Percentiles rank a stretch among this genome's conserved stretches.
Evolutionary conservation across 1,140 invertebrate genomes (phyloP).

Genomic region (Monomorium pharaonis): DNA sequence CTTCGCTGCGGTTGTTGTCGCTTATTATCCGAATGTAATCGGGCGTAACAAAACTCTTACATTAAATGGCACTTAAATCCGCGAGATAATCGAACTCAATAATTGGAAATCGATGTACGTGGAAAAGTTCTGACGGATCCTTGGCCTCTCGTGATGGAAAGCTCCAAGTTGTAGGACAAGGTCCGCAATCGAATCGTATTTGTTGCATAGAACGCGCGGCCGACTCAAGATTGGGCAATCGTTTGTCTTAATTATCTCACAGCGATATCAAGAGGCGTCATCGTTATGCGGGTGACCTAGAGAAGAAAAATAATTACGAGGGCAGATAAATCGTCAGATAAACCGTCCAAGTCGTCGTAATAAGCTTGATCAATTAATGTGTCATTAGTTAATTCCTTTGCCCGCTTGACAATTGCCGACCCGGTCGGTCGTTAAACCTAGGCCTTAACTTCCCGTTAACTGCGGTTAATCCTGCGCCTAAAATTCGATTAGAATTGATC

Average conservation of each 20-base stretch:
- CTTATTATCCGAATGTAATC: not conserved
- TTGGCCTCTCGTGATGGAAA: not conserved
- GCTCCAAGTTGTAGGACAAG: not conserved
- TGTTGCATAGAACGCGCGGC: not conserved
- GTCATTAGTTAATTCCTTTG: not conserved
- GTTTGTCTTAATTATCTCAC: not conserved
- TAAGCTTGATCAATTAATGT: not conserved
- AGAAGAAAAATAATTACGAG: not conserved
- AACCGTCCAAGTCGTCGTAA: not conserved
- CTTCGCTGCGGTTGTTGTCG: not conserved
- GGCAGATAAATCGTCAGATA: not conserved
- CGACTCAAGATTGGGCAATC: not conserved
- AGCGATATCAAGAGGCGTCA: not conserved
- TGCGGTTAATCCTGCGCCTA: slow-evolving; percentile 37
- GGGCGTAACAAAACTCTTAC: not conserved
- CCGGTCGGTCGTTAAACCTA: slow-evolving; percentile 59
- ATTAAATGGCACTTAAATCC: not conserved
- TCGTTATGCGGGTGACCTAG: not conserved
- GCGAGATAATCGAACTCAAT: not conserved
- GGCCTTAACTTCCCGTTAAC: slow-evolving; percentile 54
- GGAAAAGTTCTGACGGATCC: not conserved
- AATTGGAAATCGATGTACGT: not conserved
- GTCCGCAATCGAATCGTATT: not conserved
- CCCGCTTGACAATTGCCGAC: not conserved
- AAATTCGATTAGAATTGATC: not conserved